phyloP scores from a whole-genome alignment of 2,113 vertebrate genomes.

The Bostrychus sinensis region DNA sequence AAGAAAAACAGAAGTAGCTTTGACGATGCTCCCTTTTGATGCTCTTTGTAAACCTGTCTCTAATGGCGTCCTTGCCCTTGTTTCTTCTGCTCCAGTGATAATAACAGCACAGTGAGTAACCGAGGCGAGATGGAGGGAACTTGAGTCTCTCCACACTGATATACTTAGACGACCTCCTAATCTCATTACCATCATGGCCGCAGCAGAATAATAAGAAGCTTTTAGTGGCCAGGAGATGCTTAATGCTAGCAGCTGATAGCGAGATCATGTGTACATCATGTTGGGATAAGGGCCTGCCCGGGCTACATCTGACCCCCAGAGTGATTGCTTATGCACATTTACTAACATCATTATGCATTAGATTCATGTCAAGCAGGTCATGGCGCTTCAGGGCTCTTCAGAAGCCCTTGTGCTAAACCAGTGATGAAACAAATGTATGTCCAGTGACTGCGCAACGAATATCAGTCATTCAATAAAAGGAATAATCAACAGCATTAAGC shows the following conservation, averaged over 20 bases:
- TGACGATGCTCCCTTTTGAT: not conserved
- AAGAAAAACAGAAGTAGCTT: not conserved
- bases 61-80: constrained; percentile 31
- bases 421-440: not conserved
- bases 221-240: constrained; percentile 43
- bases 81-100: constrained; percentile 69
- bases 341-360: constrained; percentile 1
- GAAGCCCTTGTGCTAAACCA: not conserved
- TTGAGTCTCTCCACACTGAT: constrained; percentile 33
- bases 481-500: no score
- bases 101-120: constrained; percentile 75
- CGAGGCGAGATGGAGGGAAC: constrained; percentile 28
- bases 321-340: constrained; percentile 5
- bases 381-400: not conserved
- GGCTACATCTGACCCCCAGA: constrained; percentile 25
- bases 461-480: no score
- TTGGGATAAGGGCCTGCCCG: constrained; percentile 1
- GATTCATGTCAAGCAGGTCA: not conserved
- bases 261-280: constrained; percentile 15
- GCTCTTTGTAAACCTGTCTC: not conserved
- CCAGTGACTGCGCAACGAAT: not conserved
- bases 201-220: constrained; percentile 58
- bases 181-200: constrained; percentile 44
- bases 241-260: constrained; percentile 22
- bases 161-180: constrained; percentile 50